Conservation (phyloP, 1,140 invertebrate genomes). For the Pachyrhynchus sulphureomaculatus region DNA sequence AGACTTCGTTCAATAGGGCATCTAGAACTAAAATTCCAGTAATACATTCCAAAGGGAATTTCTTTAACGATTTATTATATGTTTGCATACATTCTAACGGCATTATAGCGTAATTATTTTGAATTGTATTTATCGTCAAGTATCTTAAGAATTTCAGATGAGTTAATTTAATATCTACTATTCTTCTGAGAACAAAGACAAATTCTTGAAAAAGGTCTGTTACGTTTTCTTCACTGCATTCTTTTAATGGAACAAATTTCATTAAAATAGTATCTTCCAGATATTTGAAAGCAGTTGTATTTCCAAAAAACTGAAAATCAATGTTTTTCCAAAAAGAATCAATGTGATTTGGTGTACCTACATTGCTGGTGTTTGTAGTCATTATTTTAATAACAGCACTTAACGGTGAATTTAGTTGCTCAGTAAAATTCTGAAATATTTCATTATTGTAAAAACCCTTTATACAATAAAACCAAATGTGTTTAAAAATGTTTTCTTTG, state of each 20-base stretch:
- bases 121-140: constrained; percentile 19
- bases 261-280: constrained; percentile 30
- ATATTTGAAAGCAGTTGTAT: background rate
- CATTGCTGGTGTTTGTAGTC: background rate
- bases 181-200: constrained; percentile 11
- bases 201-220: constrained; percentile 16
- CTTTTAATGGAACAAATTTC: constrained; percentile 7
- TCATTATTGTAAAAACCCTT: constrained; percentile 19
- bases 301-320: constrained; percentile 6
- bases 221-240: background rate
- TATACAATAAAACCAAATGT: constrained; percentile 29
- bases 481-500: constrained; percentile 31
- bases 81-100: constrained; percentile 6
- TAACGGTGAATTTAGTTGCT: constrained; percentile 4
- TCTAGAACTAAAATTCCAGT: constrained; percentile 11
- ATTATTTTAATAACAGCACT: constrained; percentile 14
- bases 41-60: constrained; percentile 22
- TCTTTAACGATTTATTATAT: constrained; percentile 27
- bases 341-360: background rate
- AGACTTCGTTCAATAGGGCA: constrained; percentile 25
- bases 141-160: constrained; percentile 33
- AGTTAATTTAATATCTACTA: constrained; percentile 27
- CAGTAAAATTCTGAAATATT: constrained; percentile 11
- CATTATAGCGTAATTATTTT: constrained; percentile 5
- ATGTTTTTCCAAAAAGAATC: constrained; percentile 19